phyloP scores from a whole-genome alignment of 1,140 invertebrate species.

The Heterodera schachtii region DNA sequence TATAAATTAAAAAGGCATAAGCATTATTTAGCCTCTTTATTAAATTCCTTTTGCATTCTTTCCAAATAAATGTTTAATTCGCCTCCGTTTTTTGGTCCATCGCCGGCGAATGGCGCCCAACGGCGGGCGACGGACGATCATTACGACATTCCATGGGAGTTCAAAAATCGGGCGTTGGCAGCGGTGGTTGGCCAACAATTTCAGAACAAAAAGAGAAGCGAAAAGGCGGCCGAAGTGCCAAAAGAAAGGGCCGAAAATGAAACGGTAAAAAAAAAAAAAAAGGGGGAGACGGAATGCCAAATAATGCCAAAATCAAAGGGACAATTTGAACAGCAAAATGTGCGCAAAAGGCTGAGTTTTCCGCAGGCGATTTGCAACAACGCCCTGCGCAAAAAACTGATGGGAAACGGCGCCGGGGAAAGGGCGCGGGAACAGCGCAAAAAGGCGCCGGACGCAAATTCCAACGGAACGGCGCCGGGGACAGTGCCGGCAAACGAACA shows the following conservation, averaged over 20 bases:
- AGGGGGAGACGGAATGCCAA: too few species aligned
- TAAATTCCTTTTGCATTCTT: not conserved
- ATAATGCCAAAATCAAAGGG: not conserved
- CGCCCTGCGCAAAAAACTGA: not conserved
- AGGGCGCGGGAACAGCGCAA: not conserved
- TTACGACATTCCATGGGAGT: slow-evolving; percentile 43
- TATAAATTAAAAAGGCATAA: too few species aligned
- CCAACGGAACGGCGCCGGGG: not conserved
- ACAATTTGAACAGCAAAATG: not conserved
- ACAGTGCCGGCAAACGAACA: not conserved
- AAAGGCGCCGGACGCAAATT: not conserved
- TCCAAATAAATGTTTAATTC: not conserved
- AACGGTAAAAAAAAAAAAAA: too few species aligned
- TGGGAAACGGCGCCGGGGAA: not conserved
- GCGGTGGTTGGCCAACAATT: slow-evolving; percentile 26
- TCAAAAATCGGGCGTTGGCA: slow-evolving; percentile 32
- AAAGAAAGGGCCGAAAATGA: not conserved
- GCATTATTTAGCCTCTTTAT: not conserved
- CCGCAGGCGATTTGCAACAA: not conserved
- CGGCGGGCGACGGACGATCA: slow-evolving; percentile 17
- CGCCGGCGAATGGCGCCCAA: not conserved
- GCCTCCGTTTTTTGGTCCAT: not conserved
- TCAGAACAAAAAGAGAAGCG: slow-evolving; percentile 3
- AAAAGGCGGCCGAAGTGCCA: not conserved
- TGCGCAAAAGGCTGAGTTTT: slow-evolving; percentile 8